Percentiles rank a stretch among this genome's conserved stretches.
These are phyloP conservation scores for Lepidurus couesii DNA, from an alignment of 1,140 invertebrate species.

Conservation along the genomic window DNA sequence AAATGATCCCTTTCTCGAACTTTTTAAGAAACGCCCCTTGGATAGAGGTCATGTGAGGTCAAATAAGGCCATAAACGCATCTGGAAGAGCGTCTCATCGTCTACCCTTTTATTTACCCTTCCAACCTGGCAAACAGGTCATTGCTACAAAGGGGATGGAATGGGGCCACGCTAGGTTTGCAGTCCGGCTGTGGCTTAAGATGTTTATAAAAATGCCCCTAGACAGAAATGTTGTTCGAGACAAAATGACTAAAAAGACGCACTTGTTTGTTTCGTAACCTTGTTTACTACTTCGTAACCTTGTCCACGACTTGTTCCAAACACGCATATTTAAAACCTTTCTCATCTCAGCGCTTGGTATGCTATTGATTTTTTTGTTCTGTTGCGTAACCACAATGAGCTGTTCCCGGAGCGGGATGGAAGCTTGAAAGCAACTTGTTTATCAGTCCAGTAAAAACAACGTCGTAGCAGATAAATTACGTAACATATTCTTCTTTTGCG, in stretches of 20 bases:
- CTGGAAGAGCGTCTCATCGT: not conserved
- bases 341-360: too few species aligned
- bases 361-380: too few species aligned
- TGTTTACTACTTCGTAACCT: too few species aligned
- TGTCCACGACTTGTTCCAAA: too few species aligned
- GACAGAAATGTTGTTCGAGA: not conserved
- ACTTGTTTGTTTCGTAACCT: too few species aligned
- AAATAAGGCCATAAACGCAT: not conserved
- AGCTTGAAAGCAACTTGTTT: too few species aligned
- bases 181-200: not conserved
- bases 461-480: too few species aligned
- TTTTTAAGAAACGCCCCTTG: conserved; percentile 5
- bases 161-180: not conserved
- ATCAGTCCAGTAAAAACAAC: too few species aligned
- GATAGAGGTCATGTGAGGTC: not conserved
- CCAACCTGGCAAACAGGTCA: not conserved
- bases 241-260: not conserved
- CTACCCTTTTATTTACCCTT: not conserved
- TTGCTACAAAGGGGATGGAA: conserved; percentile 12
- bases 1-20: not conserved
- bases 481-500: too few species aligned
- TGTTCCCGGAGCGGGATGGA: too few species aligned
- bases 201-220: not conserved
- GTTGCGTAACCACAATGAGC: too few species aligned
- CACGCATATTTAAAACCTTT: too few species aligned